Evolutionary conservation across 2,797 vertebrate genomes (phyloP), one percentile per base, ranked within the genome.

Genomic region (Tachyglossus aculeatus): DNA sequence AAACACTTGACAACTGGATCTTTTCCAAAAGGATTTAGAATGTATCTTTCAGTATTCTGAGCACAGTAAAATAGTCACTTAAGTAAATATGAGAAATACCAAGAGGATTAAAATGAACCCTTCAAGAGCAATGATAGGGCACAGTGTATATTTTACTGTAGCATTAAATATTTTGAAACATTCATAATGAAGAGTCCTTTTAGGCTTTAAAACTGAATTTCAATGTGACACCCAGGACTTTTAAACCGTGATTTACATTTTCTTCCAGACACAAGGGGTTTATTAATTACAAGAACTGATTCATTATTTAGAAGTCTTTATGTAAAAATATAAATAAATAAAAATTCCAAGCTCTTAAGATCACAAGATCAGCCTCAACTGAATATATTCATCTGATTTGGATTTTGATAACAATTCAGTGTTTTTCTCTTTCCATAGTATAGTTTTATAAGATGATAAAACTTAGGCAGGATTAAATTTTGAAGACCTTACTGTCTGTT

Each of bases 81-180:
- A 89, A 82, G 59, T 80, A 88, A 88, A 86, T 68, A 83, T 24
- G 73, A 71, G 43, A 82, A 86, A 78, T 78, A 75, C 37, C 69
- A 52, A 60, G 71, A 77, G 73, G 50, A 76, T 83, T 81, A 61
- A 67, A 81, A 63, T 67, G 60, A 81, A 66, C 73, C 84, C 72
- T 85, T 71, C 22, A 57, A 59, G 67, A 65, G 60, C 50, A 71
- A 56, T 61, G 67, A 68, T 22, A 38, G 14, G 48, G 15, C 44
- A 33, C 63, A 59, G 24, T 51, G 25, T 60, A 70, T 31, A 44
- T 85, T 89, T 86, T 78, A 59, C 74, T 61, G 47, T 66, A 75
- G 37, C 54, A 76, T 80, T 78, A 84, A 82, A 76, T 82, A 71
- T 84, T 83, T 51, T 83, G 36, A 85, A 86, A 89, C 83, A 63